Evolutionary conservation across 2,113 vertebrate genomes (phyloP).

Genomic region (Plotosus lineatus): DNA sequence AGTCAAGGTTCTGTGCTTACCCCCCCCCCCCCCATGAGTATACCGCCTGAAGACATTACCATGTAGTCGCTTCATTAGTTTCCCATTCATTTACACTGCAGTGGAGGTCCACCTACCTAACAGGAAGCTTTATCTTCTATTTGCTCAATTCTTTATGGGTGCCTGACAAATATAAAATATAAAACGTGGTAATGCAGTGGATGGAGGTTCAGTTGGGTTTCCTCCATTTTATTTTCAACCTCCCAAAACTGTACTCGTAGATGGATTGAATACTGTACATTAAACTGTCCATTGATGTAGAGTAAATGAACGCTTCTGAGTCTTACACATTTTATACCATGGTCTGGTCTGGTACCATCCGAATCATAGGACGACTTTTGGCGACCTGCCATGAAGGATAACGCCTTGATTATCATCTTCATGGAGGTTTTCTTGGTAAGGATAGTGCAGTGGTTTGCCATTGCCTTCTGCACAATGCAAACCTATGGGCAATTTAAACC

Average conservation of each 20-base stretch:
- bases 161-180: background rate
- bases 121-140: background rate
- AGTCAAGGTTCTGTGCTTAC: conserved; percentile 39
- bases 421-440: no score
- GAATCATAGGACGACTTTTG: no score
- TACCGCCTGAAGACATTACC: conserved; percentile 26
- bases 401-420: no score
- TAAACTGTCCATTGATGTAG: background rate
- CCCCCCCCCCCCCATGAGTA: conserved; percentile 20
- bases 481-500: no score
- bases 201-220: background rate
- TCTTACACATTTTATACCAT: background rate
- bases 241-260: background rate
- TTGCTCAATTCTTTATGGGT: background rate
- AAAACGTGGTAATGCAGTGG: background rate
- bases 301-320: background rate
- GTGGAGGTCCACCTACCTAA: conserved; percentile 14
- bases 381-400: no score
- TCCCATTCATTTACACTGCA: conserved; percentile 19
- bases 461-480: no score
- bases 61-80: conserved; percentile 32
- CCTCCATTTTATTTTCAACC: background rate
- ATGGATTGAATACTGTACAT: background rate
- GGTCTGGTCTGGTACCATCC: background rate
- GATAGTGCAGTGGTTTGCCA: no score